Evolutionary conservation across 2,113 vertebrate genomes (phyloP).

Genomic region (Pelecanoides urinatrix): DNA sequence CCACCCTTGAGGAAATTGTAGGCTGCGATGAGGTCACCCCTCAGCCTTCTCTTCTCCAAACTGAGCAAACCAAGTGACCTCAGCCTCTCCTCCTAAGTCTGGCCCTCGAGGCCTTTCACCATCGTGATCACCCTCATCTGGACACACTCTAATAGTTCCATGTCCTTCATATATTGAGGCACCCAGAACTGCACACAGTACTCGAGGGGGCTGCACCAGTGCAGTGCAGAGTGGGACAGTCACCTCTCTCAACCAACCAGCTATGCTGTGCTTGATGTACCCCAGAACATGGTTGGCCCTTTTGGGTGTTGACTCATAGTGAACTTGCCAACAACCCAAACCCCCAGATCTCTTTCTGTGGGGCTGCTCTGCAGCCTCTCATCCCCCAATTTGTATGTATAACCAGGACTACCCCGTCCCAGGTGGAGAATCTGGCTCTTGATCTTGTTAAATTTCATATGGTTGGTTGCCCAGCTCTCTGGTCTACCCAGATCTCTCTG

Average conservation of each 20-base stretch:
- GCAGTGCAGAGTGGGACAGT: background rate
- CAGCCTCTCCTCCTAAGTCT: background rate
- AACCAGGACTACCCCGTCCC: background rate
- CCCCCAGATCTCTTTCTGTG: background rate
- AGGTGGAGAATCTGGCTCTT: background rate
- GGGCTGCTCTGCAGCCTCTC: background rate
- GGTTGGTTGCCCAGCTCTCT: background rate
- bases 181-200: no score
- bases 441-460: background rate
- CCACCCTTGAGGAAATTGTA: background rate
- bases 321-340: background rate
- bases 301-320: background rate
- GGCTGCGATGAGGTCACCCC: background rate
- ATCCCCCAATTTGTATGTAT: background rate
- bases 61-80: background rate
- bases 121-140: background rate
- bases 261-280: no score
- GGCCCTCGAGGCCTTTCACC: background rate
- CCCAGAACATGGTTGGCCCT: background rate
- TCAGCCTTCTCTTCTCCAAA: background rate
- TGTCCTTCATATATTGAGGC: background rate
- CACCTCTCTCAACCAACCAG: rapidly evolving
- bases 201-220: rapidly evolving
- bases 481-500: background rate
- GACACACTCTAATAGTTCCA: no score